phyloP scores from a whole-genome alignment of 2,888 invertebrate genomes.

The Nemotelus nigrinus region DNA sequence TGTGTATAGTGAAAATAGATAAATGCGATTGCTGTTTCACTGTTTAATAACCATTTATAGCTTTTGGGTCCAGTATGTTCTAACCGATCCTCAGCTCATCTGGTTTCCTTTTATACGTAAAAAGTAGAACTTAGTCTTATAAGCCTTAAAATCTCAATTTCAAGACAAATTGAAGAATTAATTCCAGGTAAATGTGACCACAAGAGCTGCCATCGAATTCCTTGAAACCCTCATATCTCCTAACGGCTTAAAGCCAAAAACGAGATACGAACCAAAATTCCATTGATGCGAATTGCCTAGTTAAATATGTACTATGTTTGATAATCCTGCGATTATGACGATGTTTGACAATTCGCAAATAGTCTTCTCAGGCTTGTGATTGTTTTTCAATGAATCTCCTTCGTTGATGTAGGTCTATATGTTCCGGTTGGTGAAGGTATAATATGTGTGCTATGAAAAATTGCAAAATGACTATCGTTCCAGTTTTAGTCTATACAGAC shows the following conservation, averaged over 20 bases:
- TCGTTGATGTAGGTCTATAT: neutral
- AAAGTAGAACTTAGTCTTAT: no score
- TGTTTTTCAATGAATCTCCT: conserved; percentile 31
- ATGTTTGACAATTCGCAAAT: conserved; percentile 40
- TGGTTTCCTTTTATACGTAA: no score
- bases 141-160: no score
- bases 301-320: conserved; percentile 3
- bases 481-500: neutral
- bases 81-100: no score
- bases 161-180: no score
- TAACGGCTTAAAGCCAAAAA: neutral
- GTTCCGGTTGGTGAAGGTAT: conserved; percentile 1
- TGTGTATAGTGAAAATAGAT: no score
- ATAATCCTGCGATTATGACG: conserved; percentile 27
- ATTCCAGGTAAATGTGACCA: no score
- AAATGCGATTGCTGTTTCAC: no score
- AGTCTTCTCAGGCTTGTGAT: conserved; percentile 42
- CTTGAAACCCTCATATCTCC: neutral
- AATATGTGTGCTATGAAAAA: conserved; percentile 28
- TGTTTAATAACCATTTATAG: no score
- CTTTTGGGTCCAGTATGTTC: no score
- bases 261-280: neutral
- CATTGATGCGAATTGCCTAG: neutral
- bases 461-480: neutral
- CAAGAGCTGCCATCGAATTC: no score